Evolutionary conservation across 2,797 vertebrate genomes (phyloP).

Genomic region (Coluber constrictor): DNA sequence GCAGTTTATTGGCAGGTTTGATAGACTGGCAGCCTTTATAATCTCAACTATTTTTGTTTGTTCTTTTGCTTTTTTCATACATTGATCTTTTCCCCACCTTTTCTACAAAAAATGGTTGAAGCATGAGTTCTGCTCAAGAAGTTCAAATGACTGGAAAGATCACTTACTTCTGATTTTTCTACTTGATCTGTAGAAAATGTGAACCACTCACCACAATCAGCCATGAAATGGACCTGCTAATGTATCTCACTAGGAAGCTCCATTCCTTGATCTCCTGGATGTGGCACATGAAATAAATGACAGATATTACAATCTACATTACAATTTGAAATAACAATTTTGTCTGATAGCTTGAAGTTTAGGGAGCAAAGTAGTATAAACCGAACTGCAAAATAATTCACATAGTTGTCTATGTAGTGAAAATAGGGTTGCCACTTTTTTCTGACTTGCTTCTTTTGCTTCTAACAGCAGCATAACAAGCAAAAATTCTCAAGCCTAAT

Average conservation of each 20-base stretch:
- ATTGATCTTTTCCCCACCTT: background rate
- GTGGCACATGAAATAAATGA: constrained; percentile 13
- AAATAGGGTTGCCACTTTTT: background rate
- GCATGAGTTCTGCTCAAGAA: constrained; percentile 5
- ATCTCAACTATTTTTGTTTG: background rate
- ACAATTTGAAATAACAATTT: constrained; percentile 5
- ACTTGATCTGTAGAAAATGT: constrained; percentile 20
- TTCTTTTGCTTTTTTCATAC: background rate
- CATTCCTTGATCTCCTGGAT: constrained; percentile 19
- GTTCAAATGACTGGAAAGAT: constrained; percentile 15
- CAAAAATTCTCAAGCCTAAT: constrained; percentile 4
- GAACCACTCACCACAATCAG: constrained; percentile 19
- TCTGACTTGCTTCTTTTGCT: background rate
- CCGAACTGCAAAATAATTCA: background rate
- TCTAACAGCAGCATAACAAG: constrained; percentile 10
- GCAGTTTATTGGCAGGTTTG: background rate
- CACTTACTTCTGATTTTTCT: constrained; percentile 25
- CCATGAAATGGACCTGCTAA: constrained; percentile 22
- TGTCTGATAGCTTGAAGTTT: constrained; percentile 4
- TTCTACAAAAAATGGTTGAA: background rate
- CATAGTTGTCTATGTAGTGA: background rate
- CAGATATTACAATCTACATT: constrained; percentile 6
- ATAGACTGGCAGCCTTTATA: background rate
- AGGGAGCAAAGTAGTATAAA: background rate
- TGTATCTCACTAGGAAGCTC: background rate